These are phyloP conservation scores for Cynocephalus volans DNA, from an alignment of 2,113 vertebrate genomes.

Conservation along the genomic window DNA sequence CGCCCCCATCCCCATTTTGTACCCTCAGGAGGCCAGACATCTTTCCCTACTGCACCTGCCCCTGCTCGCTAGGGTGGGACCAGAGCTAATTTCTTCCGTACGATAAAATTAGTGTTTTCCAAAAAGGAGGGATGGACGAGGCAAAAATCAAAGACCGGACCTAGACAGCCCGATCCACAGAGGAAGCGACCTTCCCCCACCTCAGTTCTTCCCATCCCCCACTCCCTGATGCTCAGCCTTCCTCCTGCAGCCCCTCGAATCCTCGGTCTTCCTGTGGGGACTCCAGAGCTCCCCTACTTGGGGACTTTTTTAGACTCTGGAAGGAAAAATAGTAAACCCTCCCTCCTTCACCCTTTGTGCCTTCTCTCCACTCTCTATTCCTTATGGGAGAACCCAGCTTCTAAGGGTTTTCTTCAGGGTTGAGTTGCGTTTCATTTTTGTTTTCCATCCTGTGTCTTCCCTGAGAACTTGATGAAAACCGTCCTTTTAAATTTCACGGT, in stretches of 20 bases:
- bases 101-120: background rate
- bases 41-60: constrained; percentile 70
- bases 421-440: constrained; percentile 47
- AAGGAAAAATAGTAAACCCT: background rate
- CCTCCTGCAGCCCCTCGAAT: background rate
- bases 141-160: background rate
- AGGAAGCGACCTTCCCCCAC: background rate
- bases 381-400: constrained; percentile 4
- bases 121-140: background rate
- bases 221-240: background rate
- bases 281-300: background rate
- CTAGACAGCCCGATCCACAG: background rate
- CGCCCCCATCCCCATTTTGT: constrained; percentile 30
- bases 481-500: background rate
- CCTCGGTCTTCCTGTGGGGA: background rate
- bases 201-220: constrained; percentile 66
- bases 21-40: background rate
- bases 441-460: constrained; percentile 21
- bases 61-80: background rate
- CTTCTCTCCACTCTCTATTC: background rate
- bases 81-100: background rate
- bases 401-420: background rate
- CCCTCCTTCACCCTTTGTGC: background rate
- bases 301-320: background rate
- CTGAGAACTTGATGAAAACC: constrained; percentile 52